Evolutionary conservation across 2,888 invertebrate genomes (phyloP).

Genomic region (Micoletzkya japonica): DNA sequence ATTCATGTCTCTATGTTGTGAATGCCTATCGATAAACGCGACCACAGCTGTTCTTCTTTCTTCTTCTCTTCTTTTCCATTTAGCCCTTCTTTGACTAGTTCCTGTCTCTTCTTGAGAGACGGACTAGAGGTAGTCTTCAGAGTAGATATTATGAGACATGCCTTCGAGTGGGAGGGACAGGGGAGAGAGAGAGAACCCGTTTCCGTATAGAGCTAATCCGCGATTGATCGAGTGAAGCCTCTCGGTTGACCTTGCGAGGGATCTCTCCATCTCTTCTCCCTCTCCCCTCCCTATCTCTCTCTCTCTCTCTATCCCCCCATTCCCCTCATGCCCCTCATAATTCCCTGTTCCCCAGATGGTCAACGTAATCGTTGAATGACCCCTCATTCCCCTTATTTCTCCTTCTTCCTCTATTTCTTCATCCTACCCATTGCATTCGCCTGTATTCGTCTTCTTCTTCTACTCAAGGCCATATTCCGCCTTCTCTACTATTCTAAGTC

Average conservation of each 20-base stretch:
- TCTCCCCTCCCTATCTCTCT: background rate
- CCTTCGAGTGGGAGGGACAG: no score
- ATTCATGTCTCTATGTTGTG: background rate
- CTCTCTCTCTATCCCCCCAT: background rate
- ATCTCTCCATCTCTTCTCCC: background rate
- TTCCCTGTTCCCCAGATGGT: background rate
- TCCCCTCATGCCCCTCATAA: constrained; percentile 2
- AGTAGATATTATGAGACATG: no score
- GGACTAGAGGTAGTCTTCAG: no score
- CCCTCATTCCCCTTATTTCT: background rate
- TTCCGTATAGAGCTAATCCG: no score
- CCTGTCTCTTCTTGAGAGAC: no score
- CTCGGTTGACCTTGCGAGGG: no score
- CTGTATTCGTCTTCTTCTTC: background rate
- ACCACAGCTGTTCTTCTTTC: no score
- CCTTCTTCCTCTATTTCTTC: background rate
- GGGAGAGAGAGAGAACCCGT: no score
- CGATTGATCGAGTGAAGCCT: no score
- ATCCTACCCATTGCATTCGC: constrained; percentile 6
- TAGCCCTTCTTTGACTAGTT: no score
- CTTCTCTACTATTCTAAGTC: background rate
- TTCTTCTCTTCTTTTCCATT: no score
- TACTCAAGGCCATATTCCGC: background rate
- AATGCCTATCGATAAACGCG: no score
- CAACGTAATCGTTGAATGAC: constrained; percentile 8